A percentile compares a stretch with the other conserved stretches of the same genome.
These are phyloP conservation scores for Maniola hyperantus DNA, from an alignment of 2,888 invertebrate species.

Conservation along the genomic window DNA sequence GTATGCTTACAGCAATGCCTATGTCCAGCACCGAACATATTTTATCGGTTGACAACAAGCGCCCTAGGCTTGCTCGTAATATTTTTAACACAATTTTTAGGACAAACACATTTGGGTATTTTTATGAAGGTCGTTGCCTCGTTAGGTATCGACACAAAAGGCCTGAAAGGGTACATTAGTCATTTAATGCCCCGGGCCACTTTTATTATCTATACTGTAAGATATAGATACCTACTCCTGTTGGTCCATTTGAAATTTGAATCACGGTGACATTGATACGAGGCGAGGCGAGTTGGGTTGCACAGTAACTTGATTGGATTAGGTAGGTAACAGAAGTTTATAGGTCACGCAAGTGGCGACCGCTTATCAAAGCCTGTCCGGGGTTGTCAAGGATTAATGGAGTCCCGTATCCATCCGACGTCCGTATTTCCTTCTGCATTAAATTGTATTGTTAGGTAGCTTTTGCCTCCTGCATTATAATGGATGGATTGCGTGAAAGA, in stretches of 20 bases:
- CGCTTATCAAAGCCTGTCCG: background rate
- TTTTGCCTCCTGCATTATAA: no score
- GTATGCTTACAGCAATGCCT: no score
- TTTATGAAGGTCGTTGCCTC: background rate
- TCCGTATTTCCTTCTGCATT: background rate
- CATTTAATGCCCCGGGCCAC: background rate
- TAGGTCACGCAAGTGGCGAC: constrained; percentile 1
- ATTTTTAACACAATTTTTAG: background rate
- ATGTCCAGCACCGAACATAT: no score
- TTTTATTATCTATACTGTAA: background rate
- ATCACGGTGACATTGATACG: no score
- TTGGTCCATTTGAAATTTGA: no score
- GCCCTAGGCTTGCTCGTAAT: background rate
- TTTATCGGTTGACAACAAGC: no score
- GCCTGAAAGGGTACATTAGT: background rate
- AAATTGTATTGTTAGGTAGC: background rate
- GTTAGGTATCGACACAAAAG: background rate
- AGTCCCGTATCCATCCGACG: no score
- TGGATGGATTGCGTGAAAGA: no score
- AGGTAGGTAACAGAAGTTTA: constrained; percentile 6
- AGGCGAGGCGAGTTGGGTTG: no score
- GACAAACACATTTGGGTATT: background rate
- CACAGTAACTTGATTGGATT: background rate
- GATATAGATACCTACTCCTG: no score
- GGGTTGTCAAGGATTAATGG: background rate